Percentiles rank a stretch among this genome's conserved stretches.
Conservation (phyloP, 2,113 vertebrate genomes). For the Bos javanicus region DNA sequence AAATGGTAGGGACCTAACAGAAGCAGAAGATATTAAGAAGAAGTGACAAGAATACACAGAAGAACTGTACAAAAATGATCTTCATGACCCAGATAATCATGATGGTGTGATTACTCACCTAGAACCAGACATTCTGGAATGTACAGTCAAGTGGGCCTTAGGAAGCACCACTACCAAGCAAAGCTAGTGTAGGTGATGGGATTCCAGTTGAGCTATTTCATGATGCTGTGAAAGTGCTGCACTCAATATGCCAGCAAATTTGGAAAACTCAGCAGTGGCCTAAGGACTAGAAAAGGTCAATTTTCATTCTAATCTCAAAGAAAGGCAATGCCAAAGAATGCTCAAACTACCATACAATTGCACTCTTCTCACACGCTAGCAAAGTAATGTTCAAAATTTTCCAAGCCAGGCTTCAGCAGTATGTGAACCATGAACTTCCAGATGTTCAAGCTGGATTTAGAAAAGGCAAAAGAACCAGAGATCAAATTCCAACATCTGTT, state of each 20-base stretch:
- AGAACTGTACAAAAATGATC: background rate
- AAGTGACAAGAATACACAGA: background rate
- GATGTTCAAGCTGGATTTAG: too few relatives aligned
- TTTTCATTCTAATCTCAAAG: too few relatives aligned
- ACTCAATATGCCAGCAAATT: background rate
- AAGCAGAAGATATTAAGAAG: background rate
- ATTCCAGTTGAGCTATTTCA: background rate
- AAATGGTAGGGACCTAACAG: background rate
- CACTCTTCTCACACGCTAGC: too few relatives aligned
- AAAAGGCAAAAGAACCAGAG: too few relatives aligned
- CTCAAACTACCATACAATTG: too few relatives aligned
- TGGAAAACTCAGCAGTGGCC: background rate
- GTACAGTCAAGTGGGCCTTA: background rate
- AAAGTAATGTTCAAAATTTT: too few relatives aligned
- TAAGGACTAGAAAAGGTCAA: background rate
- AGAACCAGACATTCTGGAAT: background rate
- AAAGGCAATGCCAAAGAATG: too few relatives aligned
- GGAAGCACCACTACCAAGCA: background rate
- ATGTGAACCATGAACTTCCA: too few relatives aligned
- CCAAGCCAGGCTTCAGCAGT: too few relatives aligned
- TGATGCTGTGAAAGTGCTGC: background rate
- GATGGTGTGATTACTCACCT: background rate
- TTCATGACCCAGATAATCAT: background rate
- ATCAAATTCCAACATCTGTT: too few relatives aligned
- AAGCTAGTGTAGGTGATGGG: background rate